These are phyloP conservation scores for Anarhynchus alexandrinus DNA, from an alignment of 2,113 vertebrate species.

Conservation along the genomic window DNA sequence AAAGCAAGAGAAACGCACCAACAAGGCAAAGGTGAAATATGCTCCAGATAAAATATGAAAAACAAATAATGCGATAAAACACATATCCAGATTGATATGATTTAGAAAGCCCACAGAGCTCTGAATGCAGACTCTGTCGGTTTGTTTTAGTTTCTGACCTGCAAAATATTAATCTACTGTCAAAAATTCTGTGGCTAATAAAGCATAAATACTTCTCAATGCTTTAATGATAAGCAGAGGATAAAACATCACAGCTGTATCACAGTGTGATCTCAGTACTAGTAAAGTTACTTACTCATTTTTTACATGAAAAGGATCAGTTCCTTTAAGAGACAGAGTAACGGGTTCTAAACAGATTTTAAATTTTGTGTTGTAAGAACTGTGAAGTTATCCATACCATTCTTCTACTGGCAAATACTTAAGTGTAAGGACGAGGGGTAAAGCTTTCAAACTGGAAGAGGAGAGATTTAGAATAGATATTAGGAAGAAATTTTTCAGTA, in stretches of 20 bases:
- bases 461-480: too few relatives aligned
- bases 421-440: background rate
- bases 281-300: background rate
- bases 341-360: background rate
- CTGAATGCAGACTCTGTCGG: background rate
- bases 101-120: background rate
- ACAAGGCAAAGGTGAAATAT: background rate
- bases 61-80: accelerated
- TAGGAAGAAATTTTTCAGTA: too few relatives aligned
- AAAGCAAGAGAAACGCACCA: background rate
- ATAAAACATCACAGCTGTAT: background rate
- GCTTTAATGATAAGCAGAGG: background rate
- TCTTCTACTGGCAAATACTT: background rate
- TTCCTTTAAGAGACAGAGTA: background rate
- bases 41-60: background rate
- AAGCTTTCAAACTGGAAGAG: too few relatives aligned
- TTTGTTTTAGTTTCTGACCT: background rate
- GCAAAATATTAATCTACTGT: background rate
- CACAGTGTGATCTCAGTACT: background rate
- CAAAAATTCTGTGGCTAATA: background rate
- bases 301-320: background rate
- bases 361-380: background rate
- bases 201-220: background rate
- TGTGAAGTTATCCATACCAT: background rate
- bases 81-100: background rate